phyloP scores from a whole-genome alignment of 2,888 invertebrate species.

The Dolichomitus sp. region DNA sequence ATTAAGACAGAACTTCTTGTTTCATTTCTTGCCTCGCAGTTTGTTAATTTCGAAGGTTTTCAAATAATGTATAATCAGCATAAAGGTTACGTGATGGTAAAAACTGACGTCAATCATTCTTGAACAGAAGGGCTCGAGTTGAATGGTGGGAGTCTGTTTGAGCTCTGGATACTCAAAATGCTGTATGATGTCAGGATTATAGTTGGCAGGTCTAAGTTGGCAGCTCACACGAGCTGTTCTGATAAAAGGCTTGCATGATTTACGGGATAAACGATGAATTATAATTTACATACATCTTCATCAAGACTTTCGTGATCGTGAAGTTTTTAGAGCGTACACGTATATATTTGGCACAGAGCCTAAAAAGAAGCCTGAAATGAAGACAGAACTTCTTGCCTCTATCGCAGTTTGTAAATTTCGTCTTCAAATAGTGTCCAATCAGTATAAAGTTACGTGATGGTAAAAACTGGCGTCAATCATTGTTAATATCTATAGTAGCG shows the following conservation, averaged over 20 bases:
- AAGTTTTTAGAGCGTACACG: no score
- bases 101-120: not conserved
- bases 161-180: constrained; percentile 74
- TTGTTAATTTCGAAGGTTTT: not conserved
- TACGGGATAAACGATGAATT: not conserved
- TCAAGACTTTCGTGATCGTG: not conserved
- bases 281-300: constrained; percentile 3
- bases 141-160: not conserved
- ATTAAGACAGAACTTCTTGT: not conserved
- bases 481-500: no score
- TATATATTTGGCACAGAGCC: not conserved
- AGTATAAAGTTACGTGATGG: not conserved
- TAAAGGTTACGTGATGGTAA: not conserved
- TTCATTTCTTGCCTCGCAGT: not conserved
- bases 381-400: not conserved
- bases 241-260: not conserved
- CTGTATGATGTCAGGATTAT: constrained; percentile 61
- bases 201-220: no score
- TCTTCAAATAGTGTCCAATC: not conserved
- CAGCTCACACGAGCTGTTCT: not conserved
- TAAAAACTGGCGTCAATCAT: not conserved
- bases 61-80: not conserved
- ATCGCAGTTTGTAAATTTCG: not conserved
- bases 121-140: not conserved
- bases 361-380: not conserved